Percentiles rank a stretch among this genome's conserved stretches.
Evolutionary conservation across 2,888 invertebrate species (phyloP).

Genomic region (Platyscelio sp.): DNA sequence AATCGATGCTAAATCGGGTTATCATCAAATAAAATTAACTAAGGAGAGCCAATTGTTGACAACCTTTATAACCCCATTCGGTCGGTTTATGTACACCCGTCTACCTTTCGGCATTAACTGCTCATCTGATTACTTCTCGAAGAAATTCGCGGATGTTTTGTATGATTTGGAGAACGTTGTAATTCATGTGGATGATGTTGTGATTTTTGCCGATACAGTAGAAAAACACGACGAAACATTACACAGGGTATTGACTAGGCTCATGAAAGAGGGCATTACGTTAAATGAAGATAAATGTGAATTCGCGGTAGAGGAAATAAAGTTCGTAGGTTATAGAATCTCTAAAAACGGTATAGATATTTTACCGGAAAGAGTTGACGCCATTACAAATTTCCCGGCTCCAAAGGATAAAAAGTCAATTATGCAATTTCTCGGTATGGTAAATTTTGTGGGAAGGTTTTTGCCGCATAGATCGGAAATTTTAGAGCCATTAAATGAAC

Average conservation of each 20-base stretch:
- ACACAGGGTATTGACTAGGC: conserved; percentile 62
- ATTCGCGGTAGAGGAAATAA: conserved; percentile 68
- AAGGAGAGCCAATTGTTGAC: conserved; percentile 63
- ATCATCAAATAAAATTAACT: conserved; percentile 59
- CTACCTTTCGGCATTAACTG: conserved; percentile 71
- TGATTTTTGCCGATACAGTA: conserved; percentile 57
- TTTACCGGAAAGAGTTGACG: conserved; percentile 57
- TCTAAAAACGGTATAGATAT: conserved; percentile 65
- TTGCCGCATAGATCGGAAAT: conserved; percentile 65
- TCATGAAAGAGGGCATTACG: conserved; percentile 66
- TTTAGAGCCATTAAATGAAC: conserved; percentile 65
- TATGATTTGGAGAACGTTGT: conserved; percentile 70
- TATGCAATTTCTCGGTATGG: conserved; percentile 67
- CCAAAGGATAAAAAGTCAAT: conserved; percentile 71
- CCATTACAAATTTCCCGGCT: conserved; percentile 12
- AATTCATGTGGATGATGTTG: conserved; percentile 65
- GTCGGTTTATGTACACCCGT: conserved; percentile 57
- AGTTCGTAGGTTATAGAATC: conserved; percentile 75
- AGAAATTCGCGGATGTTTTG: conserved; percentile 24
- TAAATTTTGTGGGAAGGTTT: conserved; percentile 60
- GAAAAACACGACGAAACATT: conserved; percentile 71
- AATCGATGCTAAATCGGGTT: conserved; percentile 70
- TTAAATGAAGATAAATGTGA: conserved; percentile 76
- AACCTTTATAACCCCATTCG: conserved; percentile 70
- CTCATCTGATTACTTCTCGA: conserved; percentile 59